Evolutionary conservation across 2,888 invertebrate genomes (phyloP).

Genomic region (Philereme transversata): DNA sequence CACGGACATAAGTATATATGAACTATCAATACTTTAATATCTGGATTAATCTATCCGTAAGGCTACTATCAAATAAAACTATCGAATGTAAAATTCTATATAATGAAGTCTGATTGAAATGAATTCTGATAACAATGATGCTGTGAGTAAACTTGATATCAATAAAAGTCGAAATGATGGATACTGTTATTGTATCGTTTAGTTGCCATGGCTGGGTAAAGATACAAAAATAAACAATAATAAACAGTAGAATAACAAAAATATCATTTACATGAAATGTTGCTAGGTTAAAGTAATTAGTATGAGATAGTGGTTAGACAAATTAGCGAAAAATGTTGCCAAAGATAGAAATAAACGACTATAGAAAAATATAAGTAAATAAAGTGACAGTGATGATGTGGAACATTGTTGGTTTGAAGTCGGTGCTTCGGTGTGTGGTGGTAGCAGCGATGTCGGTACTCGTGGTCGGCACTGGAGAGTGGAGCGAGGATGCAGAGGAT

Average conservation of each 20-base stretch:
- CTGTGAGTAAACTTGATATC: background rate
- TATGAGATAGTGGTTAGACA: background rate
- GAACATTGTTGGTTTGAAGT: constrained; percentile 48
- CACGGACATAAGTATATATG: background rate
- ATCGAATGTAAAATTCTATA: constrained; percentile 1
- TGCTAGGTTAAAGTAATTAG: constrained; percentile 1
- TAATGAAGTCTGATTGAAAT: background rate
- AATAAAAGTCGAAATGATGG: background rate
- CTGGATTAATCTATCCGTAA: constrained; percentile 11
- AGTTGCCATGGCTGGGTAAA: too few relatives aligned
- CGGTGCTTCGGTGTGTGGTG: constrained; percentile 51
- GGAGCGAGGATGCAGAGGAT: constrained; percentile 80
- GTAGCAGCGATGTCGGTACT: constrained; percentile 56
- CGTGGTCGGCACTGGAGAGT: constrained; percentile 72
- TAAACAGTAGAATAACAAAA: background rate
- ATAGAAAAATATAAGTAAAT: constrained; percentile 8
- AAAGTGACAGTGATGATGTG: constrained; percentile 43
- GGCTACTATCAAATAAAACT: background rate
- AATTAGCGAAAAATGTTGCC: constrained; percentile 37
- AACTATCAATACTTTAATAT: background rate
- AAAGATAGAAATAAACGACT: constrained; percentile 31
- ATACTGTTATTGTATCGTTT: background rate
- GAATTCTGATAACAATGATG: background rate
- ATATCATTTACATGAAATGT: background rate
- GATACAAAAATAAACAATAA: background rate